Conservation (phyloP, 2,113 vertebrate species). For the Solea senegalensis region DNA sequence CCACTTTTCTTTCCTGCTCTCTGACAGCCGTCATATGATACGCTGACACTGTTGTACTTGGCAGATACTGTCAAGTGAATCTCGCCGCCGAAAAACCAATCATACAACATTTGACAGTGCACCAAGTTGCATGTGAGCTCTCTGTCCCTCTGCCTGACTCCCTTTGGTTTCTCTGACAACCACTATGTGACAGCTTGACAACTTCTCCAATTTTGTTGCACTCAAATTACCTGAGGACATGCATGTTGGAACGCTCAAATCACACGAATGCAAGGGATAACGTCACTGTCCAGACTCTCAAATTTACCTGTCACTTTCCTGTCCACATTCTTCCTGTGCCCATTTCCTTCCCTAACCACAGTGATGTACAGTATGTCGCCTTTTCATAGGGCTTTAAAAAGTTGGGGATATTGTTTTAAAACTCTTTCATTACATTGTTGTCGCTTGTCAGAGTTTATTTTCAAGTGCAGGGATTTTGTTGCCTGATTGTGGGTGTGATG, state of each 20-base stretch:
- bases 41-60: conserved; percentile 30
- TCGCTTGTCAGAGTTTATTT: background rate
- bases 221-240: conserved; percentile 3
- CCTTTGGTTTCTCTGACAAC: conserved; percentile 26
- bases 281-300: conserved; percentile 5
- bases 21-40: conserved; percentile 17
- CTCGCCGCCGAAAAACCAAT: conserved; percentile 51
- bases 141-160: background rate
- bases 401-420: background rate
- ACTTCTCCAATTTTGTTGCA: conserved; percentile 23
- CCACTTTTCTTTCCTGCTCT: background rate
- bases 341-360: background rate
- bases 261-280: conserved; percentile 2
- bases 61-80: conserved; percentile 37
- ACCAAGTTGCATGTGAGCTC: conserved; percentile 34
- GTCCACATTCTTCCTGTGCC: background rate
- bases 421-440: background rate
- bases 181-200: conserved; percentile 36
- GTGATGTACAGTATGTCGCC: background rate
- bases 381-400: background rate
- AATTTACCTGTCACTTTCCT: conserved; percentile 9
- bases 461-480: background rate
- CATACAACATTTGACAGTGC: conserved; percentile 49
- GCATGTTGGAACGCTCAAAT: conserved; percentile 28
- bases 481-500: too few species aligned